Base-by-base conservation (phyloP, 1,140 invertebrate species). In the Heliothis virescens region DNA sequence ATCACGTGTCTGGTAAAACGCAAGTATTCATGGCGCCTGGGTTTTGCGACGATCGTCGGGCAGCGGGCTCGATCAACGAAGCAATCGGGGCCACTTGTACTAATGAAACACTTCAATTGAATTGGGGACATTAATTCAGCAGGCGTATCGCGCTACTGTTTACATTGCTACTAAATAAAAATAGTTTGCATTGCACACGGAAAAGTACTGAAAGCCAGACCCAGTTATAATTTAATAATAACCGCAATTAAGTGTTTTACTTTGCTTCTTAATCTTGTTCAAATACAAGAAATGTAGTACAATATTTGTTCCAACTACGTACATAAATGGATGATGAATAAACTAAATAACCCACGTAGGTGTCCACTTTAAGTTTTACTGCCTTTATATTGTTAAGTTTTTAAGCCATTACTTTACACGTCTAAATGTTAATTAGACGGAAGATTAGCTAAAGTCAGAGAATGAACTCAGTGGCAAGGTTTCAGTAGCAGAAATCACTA, bases 41-140 rank as follows among this genome's bases (percentile, higher is more conserved):
- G 84, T 85, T 87, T 86, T 81, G 88, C 89, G 83, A 80, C 87
- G 82, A 85, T 84, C 81, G 88, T 81, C 84, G 85, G 79, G 81
- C 82, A 87, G 79, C 83, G 85, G 80, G 82, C 86, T 82, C 89
- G 88, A 93, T 90, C 90, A 94, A 93, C 92, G 91, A 92, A 94
- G 91, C 93, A 93, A 94, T 94, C 93, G 92, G 86, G 90, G 88
- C 93, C 93, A 94, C 93, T 94, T 94, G 93, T 90, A 91, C 93
- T 94, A 94, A 94, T 94, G 91, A 94, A 94, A 94, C 91, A 93
- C 87, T 94, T 94, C 91, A 94, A 94, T 94, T 94, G 93, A 92
- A 94, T 94, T 93, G 92, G 92, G 92, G 90, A 92, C 93, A 90
- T 92, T 94, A 92, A 93, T 94, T 94, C 91, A 92, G 88, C 88